phyloP scores from a whole-genome alignment of 2,888 invertebrate genomes.

The Microctonus aethiopoides region DNA sequence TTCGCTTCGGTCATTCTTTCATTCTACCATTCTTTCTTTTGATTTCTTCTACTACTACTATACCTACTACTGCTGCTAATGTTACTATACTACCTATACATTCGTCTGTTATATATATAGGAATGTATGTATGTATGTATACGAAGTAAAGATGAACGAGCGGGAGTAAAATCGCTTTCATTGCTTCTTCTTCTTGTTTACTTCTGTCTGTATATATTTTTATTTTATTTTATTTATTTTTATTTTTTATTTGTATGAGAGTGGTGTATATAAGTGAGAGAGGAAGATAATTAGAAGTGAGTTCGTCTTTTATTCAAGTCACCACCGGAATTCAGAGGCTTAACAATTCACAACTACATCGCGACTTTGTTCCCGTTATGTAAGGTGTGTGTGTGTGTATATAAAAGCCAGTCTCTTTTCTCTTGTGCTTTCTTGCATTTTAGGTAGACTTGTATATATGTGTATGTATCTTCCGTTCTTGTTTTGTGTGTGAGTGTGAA shows the following conservation, averaged over 20 bases:
- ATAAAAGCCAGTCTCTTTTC: background rate
- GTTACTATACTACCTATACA: too few species aligned
- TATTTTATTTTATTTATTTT: constrained; percentile 6
- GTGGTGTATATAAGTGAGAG: constrained; percentile 10
- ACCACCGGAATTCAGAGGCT: constrained; percentile 35
- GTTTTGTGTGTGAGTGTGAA: background rate
- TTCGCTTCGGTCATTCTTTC: constrained; percentile 34
- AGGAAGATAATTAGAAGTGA: constrained; percentile 53
- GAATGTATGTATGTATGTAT: background rate
- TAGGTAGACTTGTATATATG: background rate
- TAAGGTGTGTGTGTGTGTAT: background rate
- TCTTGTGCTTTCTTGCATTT: constrained; percentile 23
- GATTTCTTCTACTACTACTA: background rate
- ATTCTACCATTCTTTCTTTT: constrained; percentile 9
- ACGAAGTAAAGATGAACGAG: background rate
- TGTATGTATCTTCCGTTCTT: constrained; percentile 10
- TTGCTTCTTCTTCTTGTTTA: constrained; percentile 17
- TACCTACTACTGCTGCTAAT: too few species aligned
- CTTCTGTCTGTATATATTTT: background rate
- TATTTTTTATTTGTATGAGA: background rate
- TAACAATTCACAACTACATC: constrained; percentile 27
- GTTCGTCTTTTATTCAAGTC: constrained; percentile 39
- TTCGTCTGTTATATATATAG: background rate
- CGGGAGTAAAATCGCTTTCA: constrained; percentile 6
- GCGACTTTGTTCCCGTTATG: constrained; percentile 23